Percentiles rank a stretch among this genome's conserved stretches.
Conservation (phyloP, 2,888 invertebrate species). For the Thumatha senex region DNA sequence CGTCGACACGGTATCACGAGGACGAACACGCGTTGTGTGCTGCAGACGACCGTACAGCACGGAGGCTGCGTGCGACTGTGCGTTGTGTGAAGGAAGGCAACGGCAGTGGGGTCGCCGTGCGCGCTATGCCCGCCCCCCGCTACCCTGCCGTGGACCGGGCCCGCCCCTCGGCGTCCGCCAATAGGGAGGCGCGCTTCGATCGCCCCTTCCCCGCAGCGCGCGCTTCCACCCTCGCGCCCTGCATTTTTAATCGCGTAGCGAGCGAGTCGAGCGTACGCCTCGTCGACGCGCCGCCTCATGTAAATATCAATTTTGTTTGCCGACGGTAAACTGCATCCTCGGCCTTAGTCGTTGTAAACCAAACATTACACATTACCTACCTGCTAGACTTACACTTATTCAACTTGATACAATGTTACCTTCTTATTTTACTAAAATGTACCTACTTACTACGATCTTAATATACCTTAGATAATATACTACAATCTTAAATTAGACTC, state of each 20-base stretch:
- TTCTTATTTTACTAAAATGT: background rate
- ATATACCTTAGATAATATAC: too few relatives aligned
- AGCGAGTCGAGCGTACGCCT: constrained; percentile 70
- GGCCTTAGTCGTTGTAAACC: constrained; percentile 65
- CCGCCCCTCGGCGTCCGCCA: constrained; percentile 48
- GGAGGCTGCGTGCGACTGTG: constrained; percentile 63
- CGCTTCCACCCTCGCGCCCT: constrained; percentile 70
- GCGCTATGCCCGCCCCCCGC: constrained; percentile 41
- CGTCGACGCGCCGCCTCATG: constrained; percentile 70
- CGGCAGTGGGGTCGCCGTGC: constrained; percentile 65
- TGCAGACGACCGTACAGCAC: constrained; percentile 78
- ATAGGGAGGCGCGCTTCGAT: constrained; percentile 45
- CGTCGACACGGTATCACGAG: constrained; percentile 66
- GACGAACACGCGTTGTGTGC: constrained; percentile 63
- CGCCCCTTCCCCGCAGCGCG: constrained; percentile 72
- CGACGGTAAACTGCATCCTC: constrained; percentile 71
- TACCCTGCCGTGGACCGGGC: constrained; percentile 36
- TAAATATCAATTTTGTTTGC: constrained; percentile 80
- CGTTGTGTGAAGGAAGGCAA: constrained; percentile 74
- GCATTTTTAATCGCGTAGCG: constrained; percentile 81
- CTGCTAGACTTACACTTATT: constrained; percentile 12
- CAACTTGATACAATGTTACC: background rate
- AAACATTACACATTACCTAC: constrained; percentile 34
- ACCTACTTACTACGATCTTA: background rate
- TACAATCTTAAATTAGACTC: too few relatives aligned